phyloP scores from a whole-genome alignment of 1,140 invertebrate species.

The Mycetomoellerius zeteki region DNA sequence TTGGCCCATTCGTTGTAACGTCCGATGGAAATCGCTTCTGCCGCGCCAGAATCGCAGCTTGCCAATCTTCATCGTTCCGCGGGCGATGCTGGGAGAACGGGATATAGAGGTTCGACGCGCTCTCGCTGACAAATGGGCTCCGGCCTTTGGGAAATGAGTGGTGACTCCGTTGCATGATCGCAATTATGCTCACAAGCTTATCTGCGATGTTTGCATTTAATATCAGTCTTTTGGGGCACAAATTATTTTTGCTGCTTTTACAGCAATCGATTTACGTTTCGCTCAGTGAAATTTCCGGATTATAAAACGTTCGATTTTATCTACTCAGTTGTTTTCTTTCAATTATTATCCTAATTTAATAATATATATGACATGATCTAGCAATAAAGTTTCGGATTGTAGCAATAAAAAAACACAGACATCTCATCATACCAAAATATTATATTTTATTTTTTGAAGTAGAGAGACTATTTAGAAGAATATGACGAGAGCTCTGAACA shows the following conservation, averaged over 20 bases:
- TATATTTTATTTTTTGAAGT: too few relatives aligned
- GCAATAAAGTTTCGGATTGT: too few relatives aligned
- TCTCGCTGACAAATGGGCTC: slow-evolving; percentile 65
- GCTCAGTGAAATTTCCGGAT: background rate
- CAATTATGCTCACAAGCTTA: slow-evolving; percentile 61
- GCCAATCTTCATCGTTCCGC: slow-evolving; percentile 73
- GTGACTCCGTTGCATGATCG: slow-evolving; percentile 43
- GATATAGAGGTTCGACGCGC: slow-evolving; percentile 53
- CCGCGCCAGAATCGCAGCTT: slow-evolving; percentile 68
- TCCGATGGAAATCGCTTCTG: slow-evolving; percentile 75
- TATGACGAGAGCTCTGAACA: too few relatives aligned
- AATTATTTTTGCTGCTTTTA: slow-evolving; percentile 19
- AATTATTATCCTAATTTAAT: background rate
- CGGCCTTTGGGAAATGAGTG: slow-evolving; percentile 70
- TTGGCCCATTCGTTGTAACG: slow-evolving; percentile 75
- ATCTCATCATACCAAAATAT: too few relatives aligned
- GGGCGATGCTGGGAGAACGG: slow-evolving; percentile 33
- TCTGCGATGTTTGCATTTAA: slow-evolving; percentile 40
- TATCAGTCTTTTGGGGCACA: background rate
- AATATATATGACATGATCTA: background rate
- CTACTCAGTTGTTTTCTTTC: slow-evolving; percentile 8
- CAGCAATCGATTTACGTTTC: background rate
- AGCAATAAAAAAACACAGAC: too few relatives aligned
- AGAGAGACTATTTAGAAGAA: too few relatives aligned
- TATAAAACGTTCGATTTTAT: slow-evolving; percentile 12